These are phyloP conservation scores for Eretmocerus hayati DNA, from an alignment of 2,888 invertebrate species.

Conservation along the genomic window DNA sequence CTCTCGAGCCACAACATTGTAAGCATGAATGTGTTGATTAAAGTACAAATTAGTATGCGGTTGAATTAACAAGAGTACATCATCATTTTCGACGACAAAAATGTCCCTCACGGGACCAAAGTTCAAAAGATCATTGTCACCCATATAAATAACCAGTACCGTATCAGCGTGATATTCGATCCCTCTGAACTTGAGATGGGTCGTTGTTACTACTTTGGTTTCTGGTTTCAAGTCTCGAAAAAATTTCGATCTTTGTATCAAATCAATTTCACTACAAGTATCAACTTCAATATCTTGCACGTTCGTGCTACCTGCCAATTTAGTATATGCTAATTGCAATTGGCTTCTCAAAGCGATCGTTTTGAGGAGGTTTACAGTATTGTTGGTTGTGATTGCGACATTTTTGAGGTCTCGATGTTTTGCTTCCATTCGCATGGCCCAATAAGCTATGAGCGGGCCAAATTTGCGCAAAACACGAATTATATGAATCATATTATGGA, in stretches of 20 bases:
- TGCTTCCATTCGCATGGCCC: conserved; percentile 24
- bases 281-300: neutral
- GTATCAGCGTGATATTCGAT: neutral
- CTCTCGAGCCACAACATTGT: neutral
- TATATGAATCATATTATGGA: conserved; percentile 25
- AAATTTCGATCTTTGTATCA: neutral
- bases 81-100: neutral
- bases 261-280: neutral
- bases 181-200: neutral
- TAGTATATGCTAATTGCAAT: neutral
- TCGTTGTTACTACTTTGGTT: neutral
- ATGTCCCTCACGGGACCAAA: neutral
- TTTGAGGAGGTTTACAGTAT: neutral
- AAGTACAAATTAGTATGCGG: neutral
- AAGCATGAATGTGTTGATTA: neutral
- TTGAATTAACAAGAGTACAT: neutral
- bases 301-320: neutral
- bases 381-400: neutral
- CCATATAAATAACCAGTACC: neutral
- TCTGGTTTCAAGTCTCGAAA: neutral
- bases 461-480: conserved; percentile 7
- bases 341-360: neutral
- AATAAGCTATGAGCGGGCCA: conserved; percentile 20
- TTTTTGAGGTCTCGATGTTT: conserved; percentile 3
- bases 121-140: neutral